phyloP scores from a whole-genome alignment of 35 echinoderm and acorn worm genomes.

The Heliocidaris erythrogramma region DNA sequence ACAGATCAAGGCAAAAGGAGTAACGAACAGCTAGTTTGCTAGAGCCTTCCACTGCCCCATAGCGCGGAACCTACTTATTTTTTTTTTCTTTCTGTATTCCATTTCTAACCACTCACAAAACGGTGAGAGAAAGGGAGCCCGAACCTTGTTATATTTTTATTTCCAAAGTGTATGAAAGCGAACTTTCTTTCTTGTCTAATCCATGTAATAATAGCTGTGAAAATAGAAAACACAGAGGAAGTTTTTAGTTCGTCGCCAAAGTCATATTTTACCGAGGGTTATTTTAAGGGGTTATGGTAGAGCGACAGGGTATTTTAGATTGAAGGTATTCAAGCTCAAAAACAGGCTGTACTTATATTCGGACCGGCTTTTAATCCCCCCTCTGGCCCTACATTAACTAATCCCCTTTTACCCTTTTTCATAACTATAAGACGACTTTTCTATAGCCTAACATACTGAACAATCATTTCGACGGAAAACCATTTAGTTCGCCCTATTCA shows the following conservation, averaged over 20 bases:
- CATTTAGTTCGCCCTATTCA: neutral
- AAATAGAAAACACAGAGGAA: conserved; percentile 46
- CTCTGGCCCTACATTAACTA: conserved; percentile 37
- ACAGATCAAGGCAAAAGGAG: neutral
- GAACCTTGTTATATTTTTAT: conserved; percentile 13
- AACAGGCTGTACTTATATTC: neutral
- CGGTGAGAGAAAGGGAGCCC: neutral
- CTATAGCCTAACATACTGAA: conserved; percentile 19
- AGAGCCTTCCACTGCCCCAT: neutral
- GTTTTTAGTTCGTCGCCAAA: conserved; percentile 42
- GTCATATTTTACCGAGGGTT: conserved; percentile 45
- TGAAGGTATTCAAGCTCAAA: conserved; percentile 22
- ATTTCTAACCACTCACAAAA: conserved; percentile 25
- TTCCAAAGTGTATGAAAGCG: conserved; percentile 23
- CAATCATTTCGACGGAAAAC: conserved; percentile 30
- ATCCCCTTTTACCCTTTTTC: conserved; percentile 43
- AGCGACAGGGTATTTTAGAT: conserved; percentile 10
- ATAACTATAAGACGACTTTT: conserved; percentile 19
- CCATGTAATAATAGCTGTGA: neutral
- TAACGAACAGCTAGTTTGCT: neutral
- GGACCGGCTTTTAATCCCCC: neutral
- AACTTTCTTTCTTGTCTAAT: conserved; percentile 1
- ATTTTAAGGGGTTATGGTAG: conserved; percentile 41
- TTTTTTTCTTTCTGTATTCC: conserved; percentile 11
- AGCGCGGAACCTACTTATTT: conserved; percentile 11